Evolutionary conservation across 2,797 vertebrate genomes (phyloP), one percentile per base, ranked within the genome.

Genomic region (Sylvia borin): DNA sequence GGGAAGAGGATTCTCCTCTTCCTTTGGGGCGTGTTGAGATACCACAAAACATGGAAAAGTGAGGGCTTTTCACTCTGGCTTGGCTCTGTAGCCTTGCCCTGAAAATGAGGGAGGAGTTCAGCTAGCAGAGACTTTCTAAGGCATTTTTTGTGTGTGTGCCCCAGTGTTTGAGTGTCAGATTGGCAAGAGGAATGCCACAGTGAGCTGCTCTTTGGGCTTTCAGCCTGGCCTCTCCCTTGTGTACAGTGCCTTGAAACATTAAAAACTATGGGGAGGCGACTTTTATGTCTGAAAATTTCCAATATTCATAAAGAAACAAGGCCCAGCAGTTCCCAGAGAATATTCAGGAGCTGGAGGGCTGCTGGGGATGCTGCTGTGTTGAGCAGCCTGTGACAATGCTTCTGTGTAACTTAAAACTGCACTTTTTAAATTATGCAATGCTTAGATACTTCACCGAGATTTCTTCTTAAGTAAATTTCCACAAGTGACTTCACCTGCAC

Each of bases 1-100:
- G 13, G 15, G 32, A 11, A 42, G 17, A 76, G 7, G 19, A 40
- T 43, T 81, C 25, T 7, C 55, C 26, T 14, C 5, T 65, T 79
- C 17, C 29, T 38, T 65, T 34, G 55, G 64, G 21, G n/a, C 24
- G 21, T 32, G 20, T 4, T 8, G n/a, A 61, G 8, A 5, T 61
- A 16, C 6, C 7, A 81, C 43, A 25, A 26, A 19, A 6, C 26
- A 24, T 16, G 62, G 65, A 38, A 32, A 68, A 62, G 25, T 42
- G n/a, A 51, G 22, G 31, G 38, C 3, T 76, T 60, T 1, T 0
- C 16, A 20, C n/a, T 84, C 6, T 13, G 26, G 8, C 22, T 27
- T 65, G 32, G 8, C 16, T 66, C 40, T 57, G 6, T 34, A 57
- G 22, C 22, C 27, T 85, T 53, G 53, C 51, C 26, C 40, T 3